Percentiles rank a stretch among this genome's conserved stretches.
Conservation (phyloP, 2,888 invertebrate species). For the Emmelina monodactyla region DNA sequence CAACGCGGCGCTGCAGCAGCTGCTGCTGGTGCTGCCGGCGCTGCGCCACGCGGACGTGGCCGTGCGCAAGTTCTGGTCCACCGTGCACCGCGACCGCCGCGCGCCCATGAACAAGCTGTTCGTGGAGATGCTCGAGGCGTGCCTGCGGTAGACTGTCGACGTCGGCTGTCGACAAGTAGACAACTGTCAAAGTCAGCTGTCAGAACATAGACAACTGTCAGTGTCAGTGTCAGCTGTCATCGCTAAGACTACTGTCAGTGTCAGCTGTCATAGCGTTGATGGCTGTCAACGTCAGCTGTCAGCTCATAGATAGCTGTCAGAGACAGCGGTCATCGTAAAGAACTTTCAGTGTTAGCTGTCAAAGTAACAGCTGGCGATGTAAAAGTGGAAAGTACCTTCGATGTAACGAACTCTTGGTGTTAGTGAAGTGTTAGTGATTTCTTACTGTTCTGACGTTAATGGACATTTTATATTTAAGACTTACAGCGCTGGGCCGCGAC, state of each 20-base stretch:
- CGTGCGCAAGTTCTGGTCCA: constrained; percentile 90
- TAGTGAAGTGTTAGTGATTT: constrained; percentile 3
- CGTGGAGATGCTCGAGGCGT: constrained; percentile 93
- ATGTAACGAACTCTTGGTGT: constrained; percentile 3
- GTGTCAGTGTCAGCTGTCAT: neutral
- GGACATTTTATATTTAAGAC: constrained; percentile 9
- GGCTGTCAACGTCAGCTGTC: too few species aligned
- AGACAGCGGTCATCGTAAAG: too few species aligned
- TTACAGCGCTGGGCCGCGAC: constrained; percentile 17
- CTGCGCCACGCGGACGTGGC: constrained; percentile 90
- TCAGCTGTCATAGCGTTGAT: too few species aligned
- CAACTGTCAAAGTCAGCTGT: too few species aligned
- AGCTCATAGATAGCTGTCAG: too few species aligned
- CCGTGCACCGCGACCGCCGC: constrained; percentile 85
- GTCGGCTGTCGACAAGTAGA: constrained; percentile 1
- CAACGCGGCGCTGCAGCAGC: constrained; percentile 80
- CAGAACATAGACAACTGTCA: neutral
- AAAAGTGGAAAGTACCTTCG: constrained; percentile 16
- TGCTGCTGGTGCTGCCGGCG: constrained; percentile 87
- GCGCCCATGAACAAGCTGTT: constrained; percentile 96
- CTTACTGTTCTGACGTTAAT: constrained; percentile 9
- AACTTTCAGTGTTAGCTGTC: too few species aligned
- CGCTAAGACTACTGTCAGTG: too few species aligned
- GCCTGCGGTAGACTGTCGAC: constrained; percentile 57
- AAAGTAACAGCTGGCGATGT: too few species aligned